A percentile compares a stretch with the other conserved stretches of the same genome.
Conservation (phyloP, 2,113 vertebrate genomes). For the Notothenia coriiceps region DNA sequence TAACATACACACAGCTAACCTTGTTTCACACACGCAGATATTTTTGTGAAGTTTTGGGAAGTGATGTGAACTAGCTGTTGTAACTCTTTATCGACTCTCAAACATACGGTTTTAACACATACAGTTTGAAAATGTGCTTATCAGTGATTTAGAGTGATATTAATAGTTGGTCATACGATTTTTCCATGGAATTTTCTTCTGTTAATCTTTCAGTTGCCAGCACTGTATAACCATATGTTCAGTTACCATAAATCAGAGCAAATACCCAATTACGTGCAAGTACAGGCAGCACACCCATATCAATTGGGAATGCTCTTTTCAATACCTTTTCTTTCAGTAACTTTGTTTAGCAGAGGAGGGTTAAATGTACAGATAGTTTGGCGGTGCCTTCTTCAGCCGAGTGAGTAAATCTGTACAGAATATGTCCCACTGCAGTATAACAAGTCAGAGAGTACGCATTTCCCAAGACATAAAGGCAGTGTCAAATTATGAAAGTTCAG, state of each 20-base stretch:
- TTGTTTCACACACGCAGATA: neutral
- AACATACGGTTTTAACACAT: neutral
- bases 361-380: neutral
- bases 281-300: neutral
- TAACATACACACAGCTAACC: constrained; percentile 13
- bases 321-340: neutral
- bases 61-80: neutral
- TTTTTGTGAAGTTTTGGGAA: neutral
- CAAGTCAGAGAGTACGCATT: neutral
- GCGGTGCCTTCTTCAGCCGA: neutral
- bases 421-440: neutral
- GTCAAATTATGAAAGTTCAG: neutral
- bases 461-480: neutral
- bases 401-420: neutral
- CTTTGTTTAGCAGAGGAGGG: neutral
- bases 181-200: neutral
- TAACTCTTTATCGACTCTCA: no score
- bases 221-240: neutral
- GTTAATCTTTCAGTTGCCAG: neutral
- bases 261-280: neutral
- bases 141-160: neutral
- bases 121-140: neutral
- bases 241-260: neutral
- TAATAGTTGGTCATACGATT: neutral
- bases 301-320: neutral